A percentile compares a stretch with the other conserved stretches of the same genome.
Conservation (phyloP, 1,140 invertebrate genomes). For the Lepidurus arcticus region DNA sequence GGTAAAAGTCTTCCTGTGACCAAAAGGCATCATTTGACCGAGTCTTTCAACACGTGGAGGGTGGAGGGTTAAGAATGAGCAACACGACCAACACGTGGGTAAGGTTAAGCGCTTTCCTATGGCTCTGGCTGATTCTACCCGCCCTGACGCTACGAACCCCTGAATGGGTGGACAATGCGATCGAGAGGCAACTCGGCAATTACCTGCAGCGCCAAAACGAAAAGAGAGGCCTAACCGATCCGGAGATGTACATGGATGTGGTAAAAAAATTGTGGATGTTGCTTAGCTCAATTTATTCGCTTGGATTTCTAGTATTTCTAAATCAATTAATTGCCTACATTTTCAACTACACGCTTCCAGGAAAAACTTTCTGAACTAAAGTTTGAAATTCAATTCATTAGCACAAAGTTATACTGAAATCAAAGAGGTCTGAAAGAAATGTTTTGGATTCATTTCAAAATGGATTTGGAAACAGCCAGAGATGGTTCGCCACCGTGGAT, state of each 20-base stretch:
- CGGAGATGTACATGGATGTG: not conserved
- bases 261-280: no score
- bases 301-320: not conserved
- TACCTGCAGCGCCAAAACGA: not conserved
- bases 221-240: not conserved
- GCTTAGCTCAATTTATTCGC: not conserved
- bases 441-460: not conserved
- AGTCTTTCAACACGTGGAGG: no score
- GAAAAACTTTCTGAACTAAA: not conserved
- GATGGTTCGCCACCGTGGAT: slow-evolving; percentile 36
- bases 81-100: no score
- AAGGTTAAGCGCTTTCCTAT: not conserved
- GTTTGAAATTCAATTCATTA: not conserved
- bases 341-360: not conserved
- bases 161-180: not conserved
- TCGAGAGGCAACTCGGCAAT: not conserved
- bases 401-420: not conserved
- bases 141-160: not conserved
- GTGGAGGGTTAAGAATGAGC: no score
- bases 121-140: not conserved
- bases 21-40: no score
- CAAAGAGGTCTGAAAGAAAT: not conserved
- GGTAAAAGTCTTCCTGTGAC: no score
- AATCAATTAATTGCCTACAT: not conserved
- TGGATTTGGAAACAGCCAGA: slow-evolving; percentile 34